Evolutionary conservation across 2,888 invertebrate species (phyloP).

Genomic region (Gastrophysa polygoni): DNA sequence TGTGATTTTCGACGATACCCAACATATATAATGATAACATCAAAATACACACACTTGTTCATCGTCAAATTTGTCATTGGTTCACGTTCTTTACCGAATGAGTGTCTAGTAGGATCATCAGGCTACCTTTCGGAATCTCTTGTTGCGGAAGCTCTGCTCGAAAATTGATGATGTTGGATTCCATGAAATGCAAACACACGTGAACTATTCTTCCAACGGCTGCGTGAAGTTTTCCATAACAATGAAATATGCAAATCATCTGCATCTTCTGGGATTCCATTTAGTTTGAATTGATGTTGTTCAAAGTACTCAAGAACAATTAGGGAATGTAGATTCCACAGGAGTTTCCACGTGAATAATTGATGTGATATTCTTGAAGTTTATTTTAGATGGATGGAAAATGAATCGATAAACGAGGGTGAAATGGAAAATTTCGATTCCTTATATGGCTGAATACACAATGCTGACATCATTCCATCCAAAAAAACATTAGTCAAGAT

Average conservation of each 20-base stretch:
- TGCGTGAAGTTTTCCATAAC: conserved; percentile 12
- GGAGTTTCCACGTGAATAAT: not conserved
- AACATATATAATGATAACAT: too few relatives aligned
- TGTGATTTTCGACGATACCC: too few relatives aligned
- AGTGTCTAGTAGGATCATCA: too few relatives aligned
- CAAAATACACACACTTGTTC: too few relatives aligned
- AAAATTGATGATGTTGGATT: conserved; percentile 38
- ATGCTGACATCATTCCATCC: not conserved
- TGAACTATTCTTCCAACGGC: conserved; percentile 4
- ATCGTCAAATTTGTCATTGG: too few relatives aligned
- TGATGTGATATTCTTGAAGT: not conserved
- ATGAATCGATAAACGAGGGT: not conserved
- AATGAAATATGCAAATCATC: conserved; percentile 18
- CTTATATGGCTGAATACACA: not conserved
- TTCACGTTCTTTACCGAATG: too few relatives aligned
- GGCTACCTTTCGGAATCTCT: conserved; percentile 24
- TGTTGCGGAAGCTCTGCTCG: conserved; percentile 21
- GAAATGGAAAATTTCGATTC: not conserved
- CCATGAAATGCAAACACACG: conserved; percentile 16
- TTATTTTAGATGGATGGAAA: not conserved
- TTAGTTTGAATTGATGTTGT: conserved; percentile 6
- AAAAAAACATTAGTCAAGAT: too few relatives aligned
- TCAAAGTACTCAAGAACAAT: not conserved
- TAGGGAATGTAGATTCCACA: not conserved
- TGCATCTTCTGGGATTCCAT: not conserved